Conservation (phyloP, 2,113 vertebrate genomes). For the Lutjanus erythropterus region DNA sequence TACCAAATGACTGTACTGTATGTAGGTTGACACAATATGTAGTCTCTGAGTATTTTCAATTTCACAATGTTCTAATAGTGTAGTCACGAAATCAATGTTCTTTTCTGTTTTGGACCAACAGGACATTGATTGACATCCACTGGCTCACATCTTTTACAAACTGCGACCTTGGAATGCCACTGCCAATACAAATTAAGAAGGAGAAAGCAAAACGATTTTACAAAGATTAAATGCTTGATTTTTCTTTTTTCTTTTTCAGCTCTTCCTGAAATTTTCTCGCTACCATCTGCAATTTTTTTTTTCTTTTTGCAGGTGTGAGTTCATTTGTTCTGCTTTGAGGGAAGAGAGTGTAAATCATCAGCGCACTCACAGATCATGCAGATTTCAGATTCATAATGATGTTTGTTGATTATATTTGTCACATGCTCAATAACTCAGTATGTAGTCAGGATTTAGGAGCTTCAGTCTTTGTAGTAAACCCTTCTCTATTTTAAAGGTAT, state of each 20-base stretch:
- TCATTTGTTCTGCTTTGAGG: neutral
- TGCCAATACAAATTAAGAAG: conserved; percentile 11
- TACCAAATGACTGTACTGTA: neutral
- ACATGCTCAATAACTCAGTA: neutral
- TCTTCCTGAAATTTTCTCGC: neutral
- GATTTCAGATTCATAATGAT: neutral
- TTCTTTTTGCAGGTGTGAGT: neutral
- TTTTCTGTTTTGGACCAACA: neutral
- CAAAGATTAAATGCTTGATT: neutral
- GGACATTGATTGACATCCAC: too few species aligned
- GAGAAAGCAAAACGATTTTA: neutral
- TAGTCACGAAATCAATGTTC: neutral
- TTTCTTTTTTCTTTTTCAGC: conserved; percentile 2
- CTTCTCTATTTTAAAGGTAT: too few species aligned
- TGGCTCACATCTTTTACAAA: too few species aligned
- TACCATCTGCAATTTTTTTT: neutral
- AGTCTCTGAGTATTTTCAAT: too few species aligned
- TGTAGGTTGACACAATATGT: neutral
- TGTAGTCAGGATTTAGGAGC: neutral
- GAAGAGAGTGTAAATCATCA: neutral
- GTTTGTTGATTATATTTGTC: neutral
- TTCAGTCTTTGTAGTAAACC: neutral
- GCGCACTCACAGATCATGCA: neutral
- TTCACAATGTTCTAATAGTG: neutral
- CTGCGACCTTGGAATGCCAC: neutral